Conservation (phyloP, 1,140 invertebrate genomes). For the Drosophila busckii region DNA sequence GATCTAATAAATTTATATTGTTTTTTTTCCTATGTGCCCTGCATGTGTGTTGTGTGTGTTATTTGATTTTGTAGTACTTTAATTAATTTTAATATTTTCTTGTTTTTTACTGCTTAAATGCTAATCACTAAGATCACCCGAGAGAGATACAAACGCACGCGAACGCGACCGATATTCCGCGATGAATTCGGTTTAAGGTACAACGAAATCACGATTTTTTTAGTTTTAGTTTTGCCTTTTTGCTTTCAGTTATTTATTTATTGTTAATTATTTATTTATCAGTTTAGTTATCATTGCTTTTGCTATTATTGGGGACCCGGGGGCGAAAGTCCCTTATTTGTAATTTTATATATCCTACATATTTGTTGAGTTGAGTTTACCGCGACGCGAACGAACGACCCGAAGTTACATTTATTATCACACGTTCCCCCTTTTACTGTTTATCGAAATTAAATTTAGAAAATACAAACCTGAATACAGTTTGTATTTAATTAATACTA, state of each 20-base stretch:
- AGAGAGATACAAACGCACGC: constrained; percentile 78
- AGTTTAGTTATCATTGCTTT: constrained; percentile 40
- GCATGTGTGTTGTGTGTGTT: constrained; percentile 30
- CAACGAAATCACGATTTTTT: constrained; percentile 79
- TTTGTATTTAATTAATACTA: constrained; percentile 66
- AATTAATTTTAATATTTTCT: constrained; percentile 21
- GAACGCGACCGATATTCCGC: constrained; percentile 79
- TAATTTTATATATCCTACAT: constrained; percentile 32
- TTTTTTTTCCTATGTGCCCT: constrained; percentile 29
- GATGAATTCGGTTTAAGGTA: constrained; percentile 79
- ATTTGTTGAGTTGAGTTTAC: constrained; percentile 35
- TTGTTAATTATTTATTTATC: constrained; percentile 32
- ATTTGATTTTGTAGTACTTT: constrained; percentile 29
- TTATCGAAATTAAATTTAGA: constrained; percentile 45
- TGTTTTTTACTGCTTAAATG: constrained; percentile 60
- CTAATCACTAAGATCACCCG: constrained; percentile 79
- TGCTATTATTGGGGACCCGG: constrained; percentile 70
- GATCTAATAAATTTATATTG: too few relatives aligned
- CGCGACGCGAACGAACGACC: constrained; percentile 78
- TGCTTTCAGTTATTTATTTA: constrained; percentile 32
- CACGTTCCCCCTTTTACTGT: constrained; percentile 60
- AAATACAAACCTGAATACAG: constrained; percentile 53
- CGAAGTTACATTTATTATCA: constrained; percentile 76
- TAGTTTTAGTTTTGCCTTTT: constrained; percentile 48
- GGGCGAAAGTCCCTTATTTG: constrained; percentile 73